Base-by-base conservation (phyloP, 2,113 vertebrate species). In the Jaculus jaculus region DNA sequence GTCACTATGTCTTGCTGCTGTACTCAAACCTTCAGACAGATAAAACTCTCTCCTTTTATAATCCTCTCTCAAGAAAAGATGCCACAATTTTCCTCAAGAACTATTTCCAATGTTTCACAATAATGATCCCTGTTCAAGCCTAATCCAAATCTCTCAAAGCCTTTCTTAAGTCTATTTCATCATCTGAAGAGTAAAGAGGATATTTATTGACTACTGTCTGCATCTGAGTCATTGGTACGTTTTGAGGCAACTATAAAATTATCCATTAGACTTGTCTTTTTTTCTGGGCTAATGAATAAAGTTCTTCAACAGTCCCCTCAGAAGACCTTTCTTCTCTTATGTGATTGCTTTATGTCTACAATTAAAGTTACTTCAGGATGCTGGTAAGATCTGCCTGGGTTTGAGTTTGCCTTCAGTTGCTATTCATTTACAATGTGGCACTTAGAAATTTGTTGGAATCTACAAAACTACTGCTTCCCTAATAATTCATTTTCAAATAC, bases 91-190 rank as follows among this genome's bases (percentile, higher is more conserved):
- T 90, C 37, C 65, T 73, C 26, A 78, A 73, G 80, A 93, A 74
- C 24, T 26, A 90, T 78, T 94, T 95, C 92, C 92, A 87, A 11
- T 92, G 32, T 97, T 96, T 87, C 90, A 93, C 88, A 94, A 91
- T 87, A 74, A 91, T 75, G 68, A 89, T 96, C 89, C 47, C 39
- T 89, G 51, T 72, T 87, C 72, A 93, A 69, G 39, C 82, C 65
- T 94, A 82, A 84, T 7, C 6, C 39, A 86, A 93, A 81, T 85
- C 85, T 92, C 60, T 39, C 65, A 93, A 75, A 81, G 15, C 10
- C 28, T 84, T 66, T 87, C 58, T 80, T 87, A 71, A 51, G 32
- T 91, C 60, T 81, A 71, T 91, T 96, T 86, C 89, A 71, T 87
- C 73, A 93, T 73, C 65, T 39, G 42, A 94, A 97, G 68, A 96